A percentile compares a stretch with the other conserved stretches of the same genome.
Evolutionary conservation across 92 coral and sea anemone genomes (phyloP).

Genomic region (Zoanthus solanderi): DNA sequence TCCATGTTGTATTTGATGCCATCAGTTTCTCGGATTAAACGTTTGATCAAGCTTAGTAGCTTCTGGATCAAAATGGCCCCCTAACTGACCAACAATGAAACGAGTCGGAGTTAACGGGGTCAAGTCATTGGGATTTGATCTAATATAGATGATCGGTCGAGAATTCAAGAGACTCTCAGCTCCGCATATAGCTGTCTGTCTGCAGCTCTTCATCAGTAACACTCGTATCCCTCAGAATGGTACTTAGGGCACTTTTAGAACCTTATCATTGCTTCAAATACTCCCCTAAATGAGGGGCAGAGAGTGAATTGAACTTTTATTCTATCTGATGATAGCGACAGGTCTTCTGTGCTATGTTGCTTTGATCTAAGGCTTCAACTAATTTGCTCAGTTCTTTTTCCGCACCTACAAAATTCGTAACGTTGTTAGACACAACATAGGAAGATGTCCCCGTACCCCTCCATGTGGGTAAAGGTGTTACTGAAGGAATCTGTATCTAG

Average conservation of each 20-base stretch:
- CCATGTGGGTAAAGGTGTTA: conserved; percentile 54
- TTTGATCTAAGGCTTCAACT: conserved; percentile 58
- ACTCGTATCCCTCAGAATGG: conserved; percentile 55
- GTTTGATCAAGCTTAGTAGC: conserved; percentile 19
- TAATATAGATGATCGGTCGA: too few relatives aligned
- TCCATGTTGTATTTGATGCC: conserved; percentile 72
- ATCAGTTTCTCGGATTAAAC: conserved; percentile 60
- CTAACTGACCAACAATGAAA: conserved; percentile 58
- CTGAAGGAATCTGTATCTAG: conserved; percentile 47
- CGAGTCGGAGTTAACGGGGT: conserved; percentile 66
- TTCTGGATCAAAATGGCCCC: not conserved
- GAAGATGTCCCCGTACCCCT: conserved; percentile 43
- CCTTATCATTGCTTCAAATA: conserved; percentile 71
- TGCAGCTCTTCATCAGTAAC: conserved; percentile 29
- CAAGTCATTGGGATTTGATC: too few relatives aligned
- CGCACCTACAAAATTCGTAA: conserved; percentile 64
- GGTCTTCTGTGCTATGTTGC: conserved; percentile 47
- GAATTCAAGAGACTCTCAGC: too few relatives aligned
- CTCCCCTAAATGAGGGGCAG: conserved; percentile 65
- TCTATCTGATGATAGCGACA: conserved; percentile 51
- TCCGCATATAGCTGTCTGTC: too few relatives aligned
- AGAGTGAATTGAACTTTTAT: conserved; percentile 72
- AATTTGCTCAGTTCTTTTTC: conserved; percentile 63
- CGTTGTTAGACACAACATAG: conserved; percentile 55
- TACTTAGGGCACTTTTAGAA: conserved; percentile 69